Percentiles rank a stretch among this genome's conserved stretches.
Evolutionary conservation across 2,797 vertebrate species (phyloP).

Genomic region (Echeneis naucrates): DNA sequence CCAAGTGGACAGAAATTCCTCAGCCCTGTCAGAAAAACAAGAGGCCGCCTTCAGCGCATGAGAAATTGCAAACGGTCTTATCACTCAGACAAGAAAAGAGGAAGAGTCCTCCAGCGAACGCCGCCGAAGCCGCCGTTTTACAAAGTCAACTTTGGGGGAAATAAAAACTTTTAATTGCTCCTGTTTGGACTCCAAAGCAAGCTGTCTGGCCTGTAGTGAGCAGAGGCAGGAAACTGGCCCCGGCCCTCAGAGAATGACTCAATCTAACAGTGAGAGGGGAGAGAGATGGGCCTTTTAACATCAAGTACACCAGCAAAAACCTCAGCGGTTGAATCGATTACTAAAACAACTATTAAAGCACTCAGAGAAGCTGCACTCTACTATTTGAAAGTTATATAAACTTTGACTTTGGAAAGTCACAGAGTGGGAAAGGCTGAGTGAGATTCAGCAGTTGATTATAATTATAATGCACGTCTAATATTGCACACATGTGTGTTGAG

Average conservation of each 20-base stretch:
- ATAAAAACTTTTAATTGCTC: conserved; percentile 43
- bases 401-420: not conserved
- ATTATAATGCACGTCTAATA: not conserved
- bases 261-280: not conserved
- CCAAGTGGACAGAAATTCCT: conserved; percentile 54
- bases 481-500: too few relatives aligned
- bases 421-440: not conserved
- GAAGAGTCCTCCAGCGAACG: conserved; percentile 6
- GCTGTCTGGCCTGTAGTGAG: not conserved
- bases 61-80: conserved; percentile 23
- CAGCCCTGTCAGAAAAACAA: conserved; percentile 53
- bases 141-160: not conserved
- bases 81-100: conserved; percentile 36
- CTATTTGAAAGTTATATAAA: not conserved
- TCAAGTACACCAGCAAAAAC: not conserved
- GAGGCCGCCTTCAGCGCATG: conserved; percentile 16
- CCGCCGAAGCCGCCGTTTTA: conserved; percentile 17
- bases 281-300: conserved; percentile 21
- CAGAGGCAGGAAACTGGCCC: conserved; percentile 11
- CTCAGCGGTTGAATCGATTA: conserved; percentile 26
- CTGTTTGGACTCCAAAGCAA: conserved; percentile 19
- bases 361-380: conserved; percentile 20
- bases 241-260: conserved; percentile 20
- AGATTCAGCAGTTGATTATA: not conserved
- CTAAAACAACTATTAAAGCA: conserved; percentile 19